These are phyloP conservation scores for Ichneumoninae sp. DNA, from an alignment of 2,888 invertebrate species.

Conservation along the genomic window DNA sequence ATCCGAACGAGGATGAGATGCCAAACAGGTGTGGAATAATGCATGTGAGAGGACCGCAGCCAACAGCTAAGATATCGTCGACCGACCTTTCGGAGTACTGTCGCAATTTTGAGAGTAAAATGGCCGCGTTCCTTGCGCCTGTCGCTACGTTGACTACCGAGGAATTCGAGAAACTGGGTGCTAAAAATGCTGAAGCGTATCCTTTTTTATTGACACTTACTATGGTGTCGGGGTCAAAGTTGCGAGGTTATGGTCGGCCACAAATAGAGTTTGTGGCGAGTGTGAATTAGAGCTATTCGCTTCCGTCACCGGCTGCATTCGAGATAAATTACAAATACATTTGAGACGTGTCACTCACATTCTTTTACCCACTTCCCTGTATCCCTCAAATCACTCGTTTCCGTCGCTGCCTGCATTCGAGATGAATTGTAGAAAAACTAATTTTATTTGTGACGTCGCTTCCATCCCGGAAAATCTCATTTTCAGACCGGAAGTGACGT, in stretches of 20 bases:
- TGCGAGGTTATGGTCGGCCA: not conserved
- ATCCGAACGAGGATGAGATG: slow-evolving; percentile 99
- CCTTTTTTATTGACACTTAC: slow-evolving; percentile 72
- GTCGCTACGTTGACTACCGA: slow-evolving; percentile 89
- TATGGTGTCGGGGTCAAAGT: not conserved
- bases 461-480: no score
- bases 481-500: no score
- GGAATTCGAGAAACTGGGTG: slow-evolving; percentile 93
- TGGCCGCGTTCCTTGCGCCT: slow-evolving; percentile 94
- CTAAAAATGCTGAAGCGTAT: slow-evolving; percentile 89
- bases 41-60: slow-evolving; percentile 96
- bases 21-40: slow-evolving; percentile 99
- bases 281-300: not conserved
- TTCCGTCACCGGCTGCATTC: not conserved
- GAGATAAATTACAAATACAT: no score
- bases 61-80: slow-evolving; percentile 91
- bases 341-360: no score
- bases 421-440: no score
- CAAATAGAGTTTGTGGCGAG: not conserved
- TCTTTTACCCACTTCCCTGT: no score
- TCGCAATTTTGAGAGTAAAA: slow-evolving; percentile 94
- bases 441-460: no score
- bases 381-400: no score
- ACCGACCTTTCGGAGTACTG: slow-evolving; percentile 91
- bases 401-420: no score